phyloP scores from a whole-genome alignment of 92 coral and sea anemone genomes.

The Epizoanthus scotinus region DNA sequence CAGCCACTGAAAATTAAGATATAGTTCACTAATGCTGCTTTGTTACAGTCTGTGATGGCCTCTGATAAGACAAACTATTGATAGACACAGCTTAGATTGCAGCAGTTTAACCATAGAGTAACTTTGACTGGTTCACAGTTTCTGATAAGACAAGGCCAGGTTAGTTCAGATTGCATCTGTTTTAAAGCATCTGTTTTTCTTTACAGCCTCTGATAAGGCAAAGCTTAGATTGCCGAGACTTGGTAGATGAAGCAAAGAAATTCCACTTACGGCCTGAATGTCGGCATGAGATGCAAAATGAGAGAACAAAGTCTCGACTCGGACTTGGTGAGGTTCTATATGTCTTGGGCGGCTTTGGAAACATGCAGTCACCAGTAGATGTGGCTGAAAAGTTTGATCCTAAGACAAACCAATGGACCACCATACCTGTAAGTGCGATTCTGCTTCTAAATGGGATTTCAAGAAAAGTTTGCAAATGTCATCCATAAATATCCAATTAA shows the following conservation, averaged over 20 bases:
- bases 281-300: slow-evolving; percentile 80
- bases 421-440: slow-evolving; percentile 61
- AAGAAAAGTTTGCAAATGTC: too few species aligned
- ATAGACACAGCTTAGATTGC: too few species aligned
- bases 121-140: too few species aligned
- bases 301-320: slow-evolving; percentile 82
- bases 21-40: too few species aligned
- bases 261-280: slow-evolving; percentile 97
- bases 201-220: slow-evolving; percentile 69
- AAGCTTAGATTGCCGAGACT: slow-evolving; percentile 91
- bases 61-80: too few species aligned
- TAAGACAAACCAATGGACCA: slow-evolving; percentile 73
- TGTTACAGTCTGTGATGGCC: too few species aligned
- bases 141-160: too few species aligned
- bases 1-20: too few species aligned
- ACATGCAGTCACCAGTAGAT: slow-evolving; percentile 89
- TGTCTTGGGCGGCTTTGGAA: slow-evolving; percentile 98
- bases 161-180: neutral
- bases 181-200: neutral
- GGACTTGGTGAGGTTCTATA: slow-evolving; percentile 92
- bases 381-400: slow-evolving; percentile 94
- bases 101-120: too few species aligned
- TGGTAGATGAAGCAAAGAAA: slow-evolving; percentile 95
- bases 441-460: neutral
- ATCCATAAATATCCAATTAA: too few species aligned